phyloP scores from a whole-genome alignment of 2,113 vertebrate genomes.

The Mobula birostris region DNA sequence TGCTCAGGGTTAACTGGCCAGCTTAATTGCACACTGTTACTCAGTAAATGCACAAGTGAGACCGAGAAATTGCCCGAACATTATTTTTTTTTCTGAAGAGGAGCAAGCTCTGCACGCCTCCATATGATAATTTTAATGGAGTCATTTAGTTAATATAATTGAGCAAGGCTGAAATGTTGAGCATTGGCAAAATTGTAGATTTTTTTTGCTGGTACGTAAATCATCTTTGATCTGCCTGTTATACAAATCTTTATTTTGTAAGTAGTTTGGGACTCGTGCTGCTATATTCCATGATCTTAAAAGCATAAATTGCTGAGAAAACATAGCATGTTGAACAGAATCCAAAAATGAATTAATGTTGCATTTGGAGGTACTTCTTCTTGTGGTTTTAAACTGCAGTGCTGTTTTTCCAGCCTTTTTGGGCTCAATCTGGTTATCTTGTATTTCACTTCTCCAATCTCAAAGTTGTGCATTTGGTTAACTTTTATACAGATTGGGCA shows the following conservation, averaged over 20 bases:
- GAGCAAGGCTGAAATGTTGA: constrained; percentile 8
- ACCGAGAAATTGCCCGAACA: background rate
- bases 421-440: background rate
- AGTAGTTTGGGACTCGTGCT: background rate
- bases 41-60: background rate
- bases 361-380: background rate
- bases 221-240: background rate
- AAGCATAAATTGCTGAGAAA: constrained; percentile 22
- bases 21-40: background rate
- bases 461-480: background rate
- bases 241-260: constrained; percentile 15
- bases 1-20: background rate
- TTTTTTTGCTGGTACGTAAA: background rate
- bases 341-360: background rate
- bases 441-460: background rate
- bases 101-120: background rate
- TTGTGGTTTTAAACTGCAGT: background rate
- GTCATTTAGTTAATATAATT: background rate
- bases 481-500: background rate
- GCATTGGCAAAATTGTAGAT: background rate
- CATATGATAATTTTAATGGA: constrained; percentile 18
- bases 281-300: constrained; percentile 7
- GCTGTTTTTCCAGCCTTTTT: background rate
- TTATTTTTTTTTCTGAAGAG: constrained; percentile 12
- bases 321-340: background rate